A percentile compares a stretch with the other conserved stretches of the same genome.
Conservation (phyloP, 2,888 invertebrate species). For the Hirtodrosophila cameraria region DNA sequence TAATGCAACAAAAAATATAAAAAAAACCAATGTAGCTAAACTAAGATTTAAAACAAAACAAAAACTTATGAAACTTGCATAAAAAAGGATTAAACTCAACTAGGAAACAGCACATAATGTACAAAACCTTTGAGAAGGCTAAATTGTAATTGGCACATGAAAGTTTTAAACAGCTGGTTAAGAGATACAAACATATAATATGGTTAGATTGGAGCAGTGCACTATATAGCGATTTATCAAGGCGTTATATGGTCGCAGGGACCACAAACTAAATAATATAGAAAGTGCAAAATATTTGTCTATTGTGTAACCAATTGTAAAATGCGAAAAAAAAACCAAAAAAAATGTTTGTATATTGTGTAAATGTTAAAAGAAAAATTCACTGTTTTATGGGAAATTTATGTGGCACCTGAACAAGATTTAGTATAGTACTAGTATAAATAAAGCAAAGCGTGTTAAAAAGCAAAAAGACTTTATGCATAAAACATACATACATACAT, state of each 20-base stretch:
- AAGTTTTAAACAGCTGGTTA: constrained; percentile 24
- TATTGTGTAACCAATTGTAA: constrained; percentile 18
- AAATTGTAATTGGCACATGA: constrained; percentile 56
- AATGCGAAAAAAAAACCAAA: constrained; percentile 12
- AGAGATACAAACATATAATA: constrained; percentile 32
- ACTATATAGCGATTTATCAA: constrained; percentile 46
- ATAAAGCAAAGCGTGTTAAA: constrained; percentile 51
- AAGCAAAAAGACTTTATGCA: constrained; percentile 54
- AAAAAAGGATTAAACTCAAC: constrained; percentile 21
- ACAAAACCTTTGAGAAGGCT: constrained; percentile 54
- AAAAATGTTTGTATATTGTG: constrained; percentile 40
- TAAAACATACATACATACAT: constrained; percentile 29
- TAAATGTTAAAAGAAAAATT: constrained; percentile 47
- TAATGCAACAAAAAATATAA: constrained; percentile 35
- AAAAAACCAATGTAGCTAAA: constrained; percentile 36
- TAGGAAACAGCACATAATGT: constrained; percentile 68
- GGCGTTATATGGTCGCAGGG: constrained; percentile 63
- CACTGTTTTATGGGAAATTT: constrained; percentile 55
- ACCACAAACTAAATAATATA: constrained; percentile 44
- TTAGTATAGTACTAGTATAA: constrained; percentile 24
- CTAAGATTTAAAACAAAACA: constrained; percentile 42
- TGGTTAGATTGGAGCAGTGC: constrained; percentile 25
- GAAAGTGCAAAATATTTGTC: constrained; percentile 13
- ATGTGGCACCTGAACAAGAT: constrained; percentile 48
- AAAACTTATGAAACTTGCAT: constrained; percentile 26